Evolutionary conservation across 2,113 vertebrate species (phyloP), one percentile per base, ranked within the genome.

Genomic region (Hypomesus transpacificus): DNA sequence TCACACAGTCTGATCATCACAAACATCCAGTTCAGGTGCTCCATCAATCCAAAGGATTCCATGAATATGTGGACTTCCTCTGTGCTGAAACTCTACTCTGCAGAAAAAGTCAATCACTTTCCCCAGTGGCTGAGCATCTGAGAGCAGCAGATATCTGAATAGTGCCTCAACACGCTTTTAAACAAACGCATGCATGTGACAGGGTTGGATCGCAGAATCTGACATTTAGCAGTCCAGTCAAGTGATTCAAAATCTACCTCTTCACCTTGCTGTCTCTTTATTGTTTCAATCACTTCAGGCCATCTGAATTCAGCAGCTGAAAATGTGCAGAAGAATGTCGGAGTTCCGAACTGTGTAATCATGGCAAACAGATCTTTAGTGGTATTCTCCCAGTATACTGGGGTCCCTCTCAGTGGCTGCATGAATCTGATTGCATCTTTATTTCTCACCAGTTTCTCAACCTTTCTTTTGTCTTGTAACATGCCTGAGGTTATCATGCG

Each of bases 61-160:
- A 16, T 73, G 63, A 17, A 84, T 78, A 17, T 82, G 71, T 3
- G 65, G 66, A 5, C n/a, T 21, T 66, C 16, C 75, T n/a, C 75
- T 28, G 8, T 52, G 61, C 18, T 85, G 79, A 34, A 77, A 81
- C 16, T 85, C 80, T 1, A 80, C 52, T 60, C 71, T 5, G 17
- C 71, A 81, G 28, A 64, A 72, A 18, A 53, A 65, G 22, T 72
- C 70, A 2, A 64, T 16, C 16, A 66, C 52, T 39, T 31, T 17
- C 31, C 71, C 71, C 0, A 66, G 13, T 34, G 63, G 71, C 14
- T 66, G 50, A 34, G 53, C 63, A 66, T 61, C 26, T 4, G 62
- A 66, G 20, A 66, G 4, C 9, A 73, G n/a, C 24, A 66, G 13
- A 0, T 73, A 1, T 24, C 24, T 73, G 22, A 73, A 39, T n/a